These are phyloP conservation scores for Xenotilapia longispinis DNA, from an alignment of 2,113 vertebrate genomes.

Conservation along the genomic window DNA sequence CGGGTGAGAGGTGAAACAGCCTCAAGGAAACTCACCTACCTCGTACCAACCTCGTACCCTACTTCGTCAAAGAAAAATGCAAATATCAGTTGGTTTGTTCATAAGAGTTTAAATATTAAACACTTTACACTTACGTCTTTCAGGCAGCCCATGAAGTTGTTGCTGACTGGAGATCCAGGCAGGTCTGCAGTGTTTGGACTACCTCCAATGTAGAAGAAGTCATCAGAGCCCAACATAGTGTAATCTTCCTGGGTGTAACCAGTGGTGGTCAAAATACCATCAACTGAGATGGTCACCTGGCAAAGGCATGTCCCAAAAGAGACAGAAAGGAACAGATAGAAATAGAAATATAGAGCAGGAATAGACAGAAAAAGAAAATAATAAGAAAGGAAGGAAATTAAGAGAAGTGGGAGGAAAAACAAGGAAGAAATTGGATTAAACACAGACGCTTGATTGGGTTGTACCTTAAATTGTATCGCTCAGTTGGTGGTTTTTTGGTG, in stretches of 20 bases:
- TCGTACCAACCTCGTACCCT: background rate
- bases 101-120: background rate
- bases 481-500: constrained; percentile 50
- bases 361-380: constrained; percentile 15
- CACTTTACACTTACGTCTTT: constrained; percentile 81
- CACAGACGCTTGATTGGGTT: background rate
- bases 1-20: fast-evolving
- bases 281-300: constrained; percentile 90
- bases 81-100: background rate
- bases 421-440: constrained; percentile 66
- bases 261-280: constrained; percentile 91
- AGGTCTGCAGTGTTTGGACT: constrained; percentile 91
- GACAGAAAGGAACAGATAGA: background rate
- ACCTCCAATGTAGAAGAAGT: constrained; percentile 94
- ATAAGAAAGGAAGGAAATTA: constrained; percentile 54
- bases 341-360: background rate
- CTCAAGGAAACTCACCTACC: background rate
- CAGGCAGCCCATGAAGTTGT: constrained; percentile 96
- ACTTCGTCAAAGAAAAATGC: background rate
- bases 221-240: constrained; percentile 91
- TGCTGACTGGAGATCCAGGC: constrained; percentile 91
- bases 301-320: constrained; percentile 25
- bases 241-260: constrained; percentile 87
- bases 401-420: constrained; percentile 47
- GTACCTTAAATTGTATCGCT: constrained; percentile 43